These are phyloP conservation scores for Paramormyrops hopkinsi DNA, from an alignment of 2,797 vertebrate genomes.

Conservation along the genomic window DNA sequence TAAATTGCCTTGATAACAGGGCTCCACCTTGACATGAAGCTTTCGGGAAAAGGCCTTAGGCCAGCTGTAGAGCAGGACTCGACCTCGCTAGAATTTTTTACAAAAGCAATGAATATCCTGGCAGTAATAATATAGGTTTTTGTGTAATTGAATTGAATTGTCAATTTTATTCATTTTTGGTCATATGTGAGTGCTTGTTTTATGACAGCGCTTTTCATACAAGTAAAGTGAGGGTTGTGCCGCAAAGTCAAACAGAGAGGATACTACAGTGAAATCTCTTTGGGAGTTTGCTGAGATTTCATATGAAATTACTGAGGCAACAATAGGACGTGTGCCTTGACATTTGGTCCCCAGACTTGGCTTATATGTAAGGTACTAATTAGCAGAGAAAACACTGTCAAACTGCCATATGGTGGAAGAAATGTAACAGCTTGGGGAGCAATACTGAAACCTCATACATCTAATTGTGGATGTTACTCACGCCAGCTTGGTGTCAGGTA, in stretches of 20 bases:
- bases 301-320: conserved; percentile 47
- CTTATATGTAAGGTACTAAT: conserved; percentile 74
- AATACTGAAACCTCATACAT: conserved; percentile 55
- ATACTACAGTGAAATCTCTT: not conserved
- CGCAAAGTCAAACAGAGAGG: not conserved
- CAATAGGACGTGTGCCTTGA: conserved; percentile 46
- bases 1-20: not conserved
- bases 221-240: not conserved
- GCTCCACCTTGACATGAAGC: not conserved
- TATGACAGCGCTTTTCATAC: not conserved
- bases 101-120: not conserved
- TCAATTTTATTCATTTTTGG: not conserved
- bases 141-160: not conserved
- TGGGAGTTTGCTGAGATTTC: conserved; percentile 26
- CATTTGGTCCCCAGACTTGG: conserved; percentile 66
- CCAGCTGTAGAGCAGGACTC: not conserved
- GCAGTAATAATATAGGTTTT: not conserved
- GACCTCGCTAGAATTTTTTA: not conserved
- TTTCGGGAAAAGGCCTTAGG: not conserved
- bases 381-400: conserved; percentile 71
- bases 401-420: conserved; percentile 67
- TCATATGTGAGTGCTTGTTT: not conserved
- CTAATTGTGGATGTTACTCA: conserved; percentile 54
- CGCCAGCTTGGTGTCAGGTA: conserved; percentile 55
- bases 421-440: conserved; percentile 66